These are phyloP conservation scores for Decapterus maruadsi DNA, from an alignment of 2,797 vertebrate species.

Conservation along the genomic window DNA sequence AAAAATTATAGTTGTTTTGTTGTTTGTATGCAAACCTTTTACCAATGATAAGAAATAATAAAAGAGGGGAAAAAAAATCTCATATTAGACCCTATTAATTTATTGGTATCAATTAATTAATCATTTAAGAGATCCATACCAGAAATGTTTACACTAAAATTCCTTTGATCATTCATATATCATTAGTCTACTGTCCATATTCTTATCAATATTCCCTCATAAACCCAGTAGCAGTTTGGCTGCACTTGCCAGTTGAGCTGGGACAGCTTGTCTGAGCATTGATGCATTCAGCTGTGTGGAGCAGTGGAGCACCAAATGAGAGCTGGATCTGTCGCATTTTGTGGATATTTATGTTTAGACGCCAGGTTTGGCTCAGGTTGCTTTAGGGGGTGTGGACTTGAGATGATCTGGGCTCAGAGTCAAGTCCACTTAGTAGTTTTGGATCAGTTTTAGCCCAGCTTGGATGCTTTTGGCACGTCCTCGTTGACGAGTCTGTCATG, in stretches of 20 bases:
- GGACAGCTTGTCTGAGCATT: constrained; percentile 6
- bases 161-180: neutral
- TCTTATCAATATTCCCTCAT: neutral
- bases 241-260: neutral
- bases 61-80: no score
- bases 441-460: constrained; percentile 4
- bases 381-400: neutral
- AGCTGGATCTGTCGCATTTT: constrained; percentile 6
- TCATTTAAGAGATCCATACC: neutral
- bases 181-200: neutral
- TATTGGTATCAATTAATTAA: neutral
- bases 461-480: constrained; percentile 24
- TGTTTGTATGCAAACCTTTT: no score
- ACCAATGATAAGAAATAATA: no score
- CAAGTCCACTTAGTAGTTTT: constrained; percentile 9
- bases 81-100: no score
- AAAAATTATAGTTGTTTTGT: no score
- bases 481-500: constrained; percentile 18
- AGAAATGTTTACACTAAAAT: neutral
- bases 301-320: neutral
- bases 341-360: constrained; percentile 20
- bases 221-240: neutral
- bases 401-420: neutral
- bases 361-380: constrained; percentile 14
- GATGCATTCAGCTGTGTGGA: neutral